A percentile compares a stretch with the other conserved stretches of the same genome.
Evolutionary conservation across 2,113 vertebrate genomes (phyloP).

Genomic region (Picathartes gymnocephalus): DNA sequence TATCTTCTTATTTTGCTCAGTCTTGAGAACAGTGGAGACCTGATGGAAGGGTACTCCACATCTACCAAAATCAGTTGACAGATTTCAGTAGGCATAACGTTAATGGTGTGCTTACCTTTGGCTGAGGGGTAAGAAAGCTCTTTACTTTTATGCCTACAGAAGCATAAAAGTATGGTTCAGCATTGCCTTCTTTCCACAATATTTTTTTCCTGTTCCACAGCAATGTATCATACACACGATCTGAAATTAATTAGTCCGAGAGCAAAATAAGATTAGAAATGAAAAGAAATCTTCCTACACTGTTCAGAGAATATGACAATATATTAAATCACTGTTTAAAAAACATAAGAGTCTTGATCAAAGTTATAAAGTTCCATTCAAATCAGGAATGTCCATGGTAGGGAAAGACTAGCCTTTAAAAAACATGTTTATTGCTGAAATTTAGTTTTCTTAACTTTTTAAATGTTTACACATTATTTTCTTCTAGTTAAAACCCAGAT

Average conservation of each 20-base stretch:
- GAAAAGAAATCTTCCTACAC: neutral
- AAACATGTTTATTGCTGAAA: neutral
- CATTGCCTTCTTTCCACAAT: neutral
- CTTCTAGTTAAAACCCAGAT: neutral
- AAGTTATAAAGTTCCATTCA: neutral
- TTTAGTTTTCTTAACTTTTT: neutral
- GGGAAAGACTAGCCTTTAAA: neutral
- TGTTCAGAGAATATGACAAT: neutral
- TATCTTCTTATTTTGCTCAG: neutral
- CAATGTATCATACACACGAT: neutral
- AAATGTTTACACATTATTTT: neutral
- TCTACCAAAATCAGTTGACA: neutral
- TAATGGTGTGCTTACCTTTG: neutral
- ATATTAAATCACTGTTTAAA: neutral
- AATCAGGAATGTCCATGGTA: neutral
- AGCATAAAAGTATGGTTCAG: neutral
- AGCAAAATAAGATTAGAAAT: neutral
- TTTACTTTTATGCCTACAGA: neutral
- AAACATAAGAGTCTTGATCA: neutral
- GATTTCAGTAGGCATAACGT: neutral
- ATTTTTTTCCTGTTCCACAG: neutral
- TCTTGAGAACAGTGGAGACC: neutral
- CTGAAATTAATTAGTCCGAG: neutral
- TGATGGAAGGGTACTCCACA: neutral
- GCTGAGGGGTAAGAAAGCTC: neutral